Conservation (phyloP, 2,888 invertebrate genomes). For the Drosophila mercatorum region DNA sequence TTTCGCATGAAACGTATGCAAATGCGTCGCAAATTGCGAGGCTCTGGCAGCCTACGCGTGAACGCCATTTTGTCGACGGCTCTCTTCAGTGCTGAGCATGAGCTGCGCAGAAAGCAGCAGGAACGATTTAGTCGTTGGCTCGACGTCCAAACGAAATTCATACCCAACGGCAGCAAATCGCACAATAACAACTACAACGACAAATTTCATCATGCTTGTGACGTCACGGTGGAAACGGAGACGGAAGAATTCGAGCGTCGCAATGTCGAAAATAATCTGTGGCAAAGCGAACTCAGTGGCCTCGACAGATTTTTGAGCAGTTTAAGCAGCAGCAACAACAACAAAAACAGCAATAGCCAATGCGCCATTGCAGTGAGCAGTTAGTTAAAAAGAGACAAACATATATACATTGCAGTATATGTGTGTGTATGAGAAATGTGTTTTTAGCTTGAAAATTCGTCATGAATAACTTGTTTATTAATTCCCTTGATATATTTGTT, state of each 20-base stretch:
- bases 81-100: slow-evolving; percentile 85
- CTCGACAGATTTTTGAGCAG: slow-evolving; percentile 87
- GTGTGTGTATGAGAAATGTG: slow-evolving; percentile 14
- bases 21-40: slow-evolving; percentile 85
- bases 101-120: slow-evolving; percentile 86
- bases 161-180: slow-evolving; percentile 61
- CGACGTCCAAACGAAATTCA: slow-evolving; percentile 83
- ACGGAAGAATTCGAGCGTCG: slow-evolving; percentile 69
- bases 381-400: slow-evolving; percentile 59
- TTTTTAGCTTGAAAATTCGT: slow-evolving; percentile 40
- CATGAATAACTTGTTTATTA: slow-evolving; percentile 35
- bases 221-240: slow-evolving; percentile 41
- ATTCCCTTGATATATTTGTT: slow-evolving; percentile 49
- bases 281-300: slow-evolving; percentile 86
- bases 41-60: slow-evolving; percentile 85
- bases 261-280: slow-evolving; percentile 80
- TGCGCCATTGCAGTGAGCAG: slow-evolving; percentile 63
- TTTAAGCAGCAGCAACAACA: slow-evolving; percentile 82
- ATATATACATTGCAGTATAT: slow-evolving; percentile 38
- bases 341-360: slow-evolving; percentile 41
- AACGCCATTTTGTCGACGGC: slow-evolving; percentile 87
- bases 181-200: slow-evolving; percentile 55
- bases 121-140: slow-evolving; percentile 86
- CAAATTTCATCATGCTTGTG: slow-evolving; percentile 35
- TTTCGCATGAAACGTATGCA: slow-evolving; percentile 86